These are phyloP conservation scores for Leptinotarsa lineolata DNA, from an alignment of 1,140 invertebrate genomes.

Conservation along the genomic window DNA sequence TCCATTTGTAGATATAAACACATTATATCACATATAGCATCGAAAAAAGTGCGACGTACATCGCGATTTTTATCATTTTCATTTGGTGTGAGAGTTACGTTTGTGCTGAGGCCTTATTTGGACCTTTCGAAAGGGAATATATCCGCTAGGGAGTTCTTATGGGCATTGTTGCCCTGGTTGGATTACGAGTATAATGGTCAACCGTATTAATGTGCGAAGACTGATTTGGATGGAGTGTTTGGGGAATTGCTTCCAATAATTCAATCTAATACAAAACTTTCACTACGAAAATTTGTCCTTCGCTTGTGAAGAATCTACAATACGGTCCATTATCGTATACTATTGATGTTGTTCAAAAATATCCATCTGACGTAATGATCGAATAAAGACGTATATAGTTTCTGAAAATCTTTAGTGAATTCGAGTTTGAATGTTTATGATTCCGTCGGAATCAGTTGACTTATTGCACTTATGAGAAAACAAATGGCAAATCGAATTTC, in stretches of 20 bases:
- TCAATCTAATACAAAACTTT: neutral
- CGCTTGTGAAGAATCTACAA: too few relatives aligned
- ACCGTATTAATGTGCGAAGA: neutral
- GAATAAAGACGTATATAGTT: too few relatives aligned
- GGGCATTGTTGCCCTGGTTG: slow-evolving; percentile 4
- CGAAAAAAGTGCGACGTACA: slow-evolving; percentile 15
- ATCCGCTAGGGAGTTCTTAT: neutral
- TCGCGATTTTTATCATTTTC: slow-evolving; percentile 22
- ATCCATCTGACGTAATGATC: too few relatives aligned
- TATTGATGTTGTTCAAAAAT: too few relatives aligned
- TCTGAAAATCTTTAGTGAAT: too few relatives aligned
- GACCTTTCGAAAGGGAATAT: neutral
- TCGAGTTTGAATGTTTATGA: too few relatives aligned
- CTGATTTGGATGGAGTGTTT: neutral
- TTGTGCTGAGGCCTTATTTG: neutral
- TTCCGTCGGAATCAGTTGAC: too few relatives aligned
- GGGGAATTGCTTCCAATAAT: neutral
- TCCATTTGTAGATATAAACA: slow-evolving; percentile 20
- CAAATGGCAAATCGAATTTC: too few relatives aligned
- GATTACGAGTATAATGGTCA: neutral
- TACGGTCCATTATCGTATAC: too few relatives aligned
- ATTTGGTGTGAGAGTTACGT: slow-evolving; percentile 23
- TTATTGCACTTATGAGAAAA: too few relatives aligned
- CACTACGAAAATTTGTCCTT: neutral
- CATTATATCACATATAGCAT: slow-evolving; percentile 20